Conservation (phyloP, 2,888 invertebrate genomes). For the Tridacna crocea region DNA sequence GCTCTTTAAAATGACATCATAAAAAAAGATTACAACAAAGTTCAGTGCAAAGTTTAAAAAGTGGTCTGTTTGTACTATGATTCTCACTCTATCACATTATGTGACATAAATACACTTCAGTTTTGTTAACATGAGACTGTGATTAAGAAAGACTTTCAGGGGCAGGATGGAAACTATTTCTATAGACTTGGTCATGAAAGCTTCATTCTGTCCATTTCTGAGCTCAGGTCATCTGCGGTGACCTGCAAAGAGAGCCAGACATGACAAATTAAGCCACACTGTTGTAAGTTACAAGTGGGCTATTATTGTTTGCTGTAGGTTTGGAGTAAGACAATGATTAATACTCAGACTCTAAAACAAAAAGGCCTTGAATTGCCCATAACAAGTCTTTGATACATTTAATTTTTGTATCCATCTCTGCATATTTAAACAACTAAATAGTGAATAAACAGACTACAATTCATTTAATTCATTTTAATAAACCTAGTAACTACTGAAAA, state of each 20-base stretch:
- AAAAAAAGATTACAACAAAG: neutral
- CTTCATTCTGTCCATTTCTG: constrained; percentile 70
- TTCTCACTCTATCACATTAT: neutral
- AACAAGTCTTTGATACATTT: no score
- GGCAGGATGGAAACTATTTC: neutral
- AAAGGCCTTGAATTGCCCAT: no score
- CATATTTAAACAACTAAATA: no score
- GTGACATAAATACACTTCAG: neutral
- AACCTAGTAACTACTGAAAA: no score
- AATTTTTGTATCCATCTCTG: no score
- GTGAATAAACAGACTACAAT: no score
- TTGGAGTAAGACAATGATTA: no score
- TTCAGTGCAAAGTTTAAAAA: neutral
- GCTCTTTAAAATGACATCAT: no score
- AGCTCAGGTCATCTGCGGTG: constrained; percentile 67
- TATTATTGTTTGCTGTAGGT: no score
- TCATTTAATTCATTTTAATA: no score
- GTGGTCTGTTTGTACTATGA: neutral
- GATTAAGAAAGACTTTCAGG: neutral
- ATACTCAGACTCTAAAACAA: no score
- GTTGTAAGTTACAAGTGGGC: neutral
- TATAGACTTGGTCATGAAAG: constrained; percentile 61
- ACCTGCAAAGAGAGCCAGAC: constrained; percentile 65
- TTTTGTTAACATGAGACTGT: neutral
- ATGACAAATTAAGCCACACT: neutral